Evolutionary conservation across 1,140 invertebrate species (phyloP).

Genomic region (Eumaeus atala): DNA sequence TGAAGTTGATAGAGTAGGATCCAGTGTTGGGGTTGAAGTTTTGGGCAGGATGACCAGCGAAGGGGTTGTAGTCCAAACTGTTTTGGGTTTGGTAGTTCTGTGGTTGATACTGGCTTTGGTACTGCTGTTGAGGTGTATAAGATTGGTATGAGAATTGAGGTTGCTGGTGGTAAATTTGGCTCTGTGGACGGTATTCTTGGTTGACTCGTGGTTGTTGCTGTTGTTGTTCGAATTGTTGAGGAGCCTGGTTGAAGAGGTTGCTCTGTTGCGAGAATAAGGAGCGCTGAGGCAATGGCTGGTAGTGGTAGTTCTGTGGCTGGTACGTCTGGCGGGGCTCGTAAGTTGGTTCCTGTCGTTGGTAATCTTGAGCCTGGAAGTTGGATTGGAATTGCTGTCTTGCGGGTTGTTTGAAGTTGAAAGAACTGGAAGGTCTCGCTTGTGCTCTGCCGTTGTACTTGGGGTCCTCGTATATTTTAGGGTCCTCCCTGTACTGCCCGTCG

Average conservation of each 20-base stretch:
- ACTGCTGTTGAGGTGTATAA: conserved; percentile 44
- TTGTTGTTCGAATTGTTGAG: conserved; percentile 48
- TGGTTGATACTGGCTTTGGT: conserved; percentile 38
- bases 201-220: conserved; percentile 37
- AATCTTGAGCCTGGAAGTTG: conserved; percentile 25
- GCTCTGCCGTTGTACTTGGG: conserved; percentile 79
- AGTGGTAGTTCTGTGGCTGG: conserved; percentile 22
- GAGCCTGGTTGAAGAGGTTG: conserved; percentile 44
- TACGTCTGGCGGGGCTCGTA: conserved; percentile 23
- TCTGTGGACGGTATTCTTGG: conserved; percentile 43
- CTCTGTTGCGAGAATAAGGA: conserved; percentile 35
- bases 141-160: conserved; percentile 64
- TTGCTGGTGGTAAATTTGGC: conserved; percentile 60
- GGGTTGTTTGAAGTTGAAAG: conserved; percentile 27
- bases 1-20: conserved; percentile 82
- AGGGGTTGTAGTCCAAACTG: conserved; percentile 60
- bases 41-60: conserved; percentile 76
- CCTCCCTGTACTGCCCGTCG: conserved; percentile 88
- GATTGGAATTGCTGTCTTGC: conserved; percentile 28
- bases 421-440: conserved; percentile 41
- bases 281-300: conserved; percentile 30
- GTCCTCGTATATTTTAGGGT: conserved; percentile 84
- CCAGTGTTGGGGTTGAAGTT: conserved; percentile 80
- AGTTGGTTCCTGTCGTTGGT: conserved; percentile 25
- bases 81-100: conserved; percentile 62